Evolutionary conservation across 2,888 invertebrate genomes (phyloP), one percentile per base, ranked within the genome.

Genomic region (Apeira syringaria): DNA sequence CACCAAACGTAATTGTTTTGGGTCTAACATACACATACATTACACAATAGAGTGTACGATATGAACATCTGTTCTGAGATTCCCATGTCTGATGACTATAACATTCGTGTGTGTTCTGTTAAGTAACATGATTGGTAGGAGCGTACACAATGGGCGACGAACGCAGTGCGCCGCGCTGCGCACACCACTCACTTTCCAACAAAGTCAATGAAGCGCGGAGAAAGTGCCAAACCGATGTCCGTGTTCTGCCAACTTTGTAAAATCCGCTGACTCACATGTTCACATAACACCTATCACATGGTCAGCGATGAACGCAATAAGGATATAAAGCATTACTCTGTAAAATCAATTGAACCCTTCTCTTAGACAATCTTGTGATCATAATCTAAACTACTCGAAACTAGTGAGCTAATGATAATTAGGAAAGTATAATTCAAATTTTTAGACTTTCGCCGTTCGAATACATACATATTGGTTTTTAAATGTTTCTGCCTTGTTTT

Each of bases 121-220:
- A 51, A 55, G 61, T 69, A 68, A 68, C 47, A 60, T 57, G 54
- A 64, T 64, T 54, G 56, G 61, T 49, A 40, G 44, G 48, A 42
- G 49, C 50, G 58, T 59, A 43, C 61, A 65, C 63, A 63, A 64
- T 63, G 61, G 59, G 55, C 61, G 54, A 52, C 59, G 59, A 59
- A 61, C 65, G 62, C 66, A 64, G 63, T 67, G 74, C 74, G 77
- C 76, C 65, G 62, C 66, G 64, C 62, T 67, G 74, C 74, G 77
- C 76, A 74, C 74, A 68, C 75, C 69, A 73, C 65, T 70, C 86
- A 88, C 88, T 88, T 88, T 87, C 83, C 79, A 85, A 73, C 82
- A 80, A 76, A 87, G 78, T 79, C 88, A 82, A 86, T 88, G 88
- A 85, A 84, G 88, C 87, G 82, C 65, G 70, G 88, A 80, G 88